phyloP scores from a whole-genome alignment of 2,888 invertebrate genomes.

The Caenorhabditis zanzibari region DNA sequence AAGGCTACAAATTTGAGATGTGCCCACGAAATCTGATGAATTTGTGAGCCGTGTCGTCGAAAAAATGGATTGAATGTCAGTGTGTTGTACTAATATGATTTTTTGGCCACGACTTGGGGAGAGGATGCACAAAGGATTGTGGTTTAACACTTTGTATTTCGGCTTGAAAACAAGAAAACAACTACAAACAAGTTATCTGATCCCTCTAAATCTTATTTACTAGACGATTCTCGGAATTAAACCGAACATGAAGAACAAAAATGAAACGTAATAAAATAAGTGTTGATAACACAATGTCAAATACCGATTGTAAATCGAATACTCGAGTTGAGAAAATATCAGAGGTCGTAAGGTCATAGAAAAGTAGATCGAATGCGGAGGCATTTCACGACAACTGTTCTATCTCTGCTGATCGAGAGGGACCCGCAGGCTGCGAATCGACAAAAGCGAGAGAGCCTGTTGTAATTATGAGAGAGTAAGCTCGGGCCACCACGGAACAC shows the following conservation, averaged over 20 bases:
- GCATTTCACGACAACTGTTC: conserved; percentile 55
- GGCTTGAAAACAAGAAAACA: conserved; percentile 49
- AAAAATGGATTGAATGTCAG: conserved; percentile 48
- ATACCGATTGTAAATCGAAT: conserved; percentile 27
- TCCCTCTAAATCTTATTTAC: conserved; percentile 45
- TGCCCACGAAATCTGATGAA: conserved; percentile 57
- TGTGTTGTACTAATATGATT: conserved; percentile 61
- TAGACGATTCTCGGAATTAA: conserved; percentile 27
- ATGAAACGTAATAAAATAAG: neutral
- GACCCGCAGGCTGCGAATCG: conserved; percentile 22
- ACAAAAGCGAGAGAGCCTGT: conserved; percentile 49
- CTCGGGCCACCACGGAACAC: conserved; percentile 39
- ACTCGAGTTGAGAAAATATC: conserved; percentile 37
- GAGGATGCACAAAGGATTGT: conserved; percentile 28
- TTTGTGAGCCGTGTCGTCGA: conserved; percentile 42
- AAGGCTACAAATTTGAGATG: conserved; percentile 7
- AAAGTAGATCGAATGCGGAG: conserved; percentile 53
- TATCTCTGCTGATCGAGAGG: conserved; percentile 43
- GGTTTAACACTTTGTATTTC: conserved; percentile 30
- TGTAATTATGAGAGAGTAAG: conserved; percentile 69
- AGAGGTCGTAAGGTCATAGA: conserved; percentile 57
- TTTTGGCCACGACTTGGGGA: neutral
- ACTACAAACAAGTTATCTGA: conserved; percentile 54
- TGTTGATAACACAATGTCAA: conserved; percentile 28
- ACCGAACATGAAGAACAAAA: conserved; percentile 29